Conservation (phyloP, 2,113 vertebrate species). For the Sceloporus tristichus region DNA sequence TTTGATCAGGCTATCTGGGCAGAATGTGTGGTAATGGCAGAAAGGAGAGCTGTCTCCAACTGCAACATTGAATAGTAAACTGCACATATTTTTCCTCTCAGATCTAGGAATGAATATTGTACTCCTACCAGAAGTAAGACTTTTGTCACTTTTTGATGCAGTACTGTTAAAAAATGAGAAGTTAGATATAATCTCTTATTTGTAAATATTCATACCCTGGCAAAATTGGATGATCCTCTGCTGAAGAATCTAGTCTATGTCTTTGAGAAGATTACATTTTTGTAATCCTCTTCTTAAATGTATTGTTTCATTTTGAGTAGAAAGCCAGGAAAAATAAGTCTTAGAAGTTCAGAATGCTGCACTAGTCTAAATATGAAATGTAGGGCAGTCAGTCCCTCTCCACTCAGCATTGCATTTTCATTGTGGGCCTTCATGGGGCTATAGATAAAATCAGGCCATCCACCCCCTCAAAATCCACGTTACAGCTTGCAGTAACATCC, state of each 20-base stretch:
- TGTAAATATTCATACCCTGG: not conserved
- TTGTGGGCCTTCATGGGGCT: not conserved
- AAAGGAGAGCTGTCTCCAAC: not conserved
- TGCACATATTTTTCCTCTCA: constrained; percentile 3
- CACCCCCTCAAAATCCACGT: not conserved
- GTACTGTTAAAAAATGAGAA: not conserved
- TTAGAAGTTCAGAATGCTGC: not conserved
- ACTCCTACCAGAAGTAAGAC: not conserved
- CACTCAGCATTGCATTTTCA: not conserved
- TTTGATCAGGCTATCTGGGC: constrained; percentile 16
- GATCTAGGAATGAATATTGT: constrained; percentile 9
- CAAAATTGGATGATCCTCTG: not conserved
- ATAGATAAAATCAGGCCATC: not conserved
- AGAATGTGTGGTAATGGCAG: constrained; percentile 38
- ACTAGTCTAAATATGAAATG: not conserved
- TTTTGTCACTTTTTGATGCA: not conserved
- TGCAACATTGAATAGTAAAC: constrained; percentile 14
- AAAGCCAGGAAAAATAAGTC: not conserved
- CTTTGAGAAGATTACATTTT: not conserved
- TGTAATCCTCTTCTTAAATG: not conserved
- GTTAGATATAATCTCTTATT: not conserved
- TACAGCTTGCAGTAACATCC: not conserved
- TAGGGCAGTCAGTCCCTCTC: not conserved
- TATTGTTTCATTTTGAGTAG: constrained; percentile 22
- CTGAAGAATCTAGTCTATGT: constrained; percentile 3